Evolutionary conservation across 2,113 vertebrate genomes (phyloP).

Genomic region (Anhinga anhinga): DNA sequence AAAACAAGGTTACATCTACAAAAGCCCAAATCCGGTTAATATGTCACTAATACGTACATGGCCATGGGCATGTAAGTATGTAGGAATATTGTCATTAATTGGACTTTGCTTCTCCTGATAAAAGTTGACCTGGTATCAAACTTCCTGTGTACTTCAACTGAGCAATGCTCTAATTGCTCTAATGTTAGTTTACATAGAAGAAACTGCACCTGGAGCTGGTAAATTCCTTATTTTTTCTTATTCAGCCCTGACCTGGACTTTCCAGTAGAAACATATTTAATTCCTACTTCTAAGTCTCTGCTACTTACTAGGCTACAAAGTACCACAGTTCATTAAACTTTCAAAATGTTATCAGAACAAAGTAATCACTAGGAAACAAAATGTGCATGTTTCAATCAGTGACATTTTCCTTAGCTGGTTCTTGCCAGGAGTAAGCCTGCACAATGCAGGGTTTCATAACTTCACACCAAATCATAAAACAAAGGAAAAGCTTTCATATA

Average conservation of each 20-base stretch:
- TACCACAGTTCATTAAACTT: not conserved
- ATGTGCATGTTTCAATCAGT: not conserved
- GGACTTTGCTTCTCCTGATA: not conserved
- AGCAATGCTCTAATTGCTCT: not conserved
- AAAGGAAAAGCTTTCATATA: not conserved
- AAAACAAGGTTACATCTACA: not conserved
- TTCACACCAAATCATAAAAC: not conserved
- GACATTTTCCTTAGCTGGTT: not conserved
- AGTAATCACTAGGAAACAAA: not conserved
- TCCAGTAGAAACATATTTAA: not conserved
- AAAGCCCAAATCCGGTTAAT: not conserved
- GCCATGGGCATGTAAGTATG: not conserved
- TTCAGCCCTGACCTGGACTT: not conserved
- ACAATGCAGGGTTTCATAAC: not conserved
- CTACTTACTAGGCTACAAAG: not conserved
- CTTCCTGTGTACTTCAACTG: not conserved
- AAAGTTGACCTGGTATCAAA: not conserved
- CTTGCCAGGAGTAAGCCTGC: not conserved
- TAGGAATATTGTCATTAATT: not conserved
- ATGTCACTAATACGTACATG: not conserved
- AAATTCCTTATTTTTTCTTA: not conserved
- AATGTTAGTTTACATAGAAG: not conserved
- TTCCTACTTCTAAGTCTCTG: not conserved
- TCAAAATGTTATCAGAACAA: slow-evolving; percentile 2
- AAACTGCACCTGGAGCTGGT: not conserved